phyloP scores from a whole-genome alignment of 2,888 invertebrate genomes.

The Cylloceria caligata region DNA sequence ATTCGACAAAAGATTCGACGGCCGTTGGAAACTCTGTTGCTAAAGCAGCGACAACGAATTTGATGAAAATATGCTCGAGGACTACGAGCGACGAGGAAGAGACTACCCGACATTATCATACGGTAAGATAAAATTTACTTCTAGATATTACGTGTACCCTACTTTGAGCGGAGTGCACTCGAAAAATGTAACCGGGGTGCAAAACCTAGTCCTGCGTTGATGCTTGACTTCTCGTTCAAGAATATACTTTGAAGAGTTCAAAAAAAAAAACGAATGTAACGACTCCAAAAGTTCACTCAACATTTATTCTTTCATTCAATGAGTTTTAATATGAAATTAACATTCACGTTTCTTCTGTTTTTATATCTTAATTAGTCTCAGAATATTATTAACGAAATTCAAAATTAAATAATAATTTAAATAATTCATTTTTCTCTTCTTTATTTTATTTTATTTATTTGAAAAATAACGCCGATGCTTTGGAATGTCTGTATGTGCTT shows the following conservation, averaged over 20 bases:
- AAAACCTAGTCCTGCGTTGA: conserved; percentile 3
- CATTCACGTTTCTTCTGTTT: background rate
- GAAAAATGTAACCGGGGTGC: conserved; percentile 26
- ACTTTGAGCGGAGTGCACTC: conserved; percentile 12
- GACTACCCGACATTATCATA: background rate
- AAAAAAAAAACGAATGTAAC: conserved; percentile 17
- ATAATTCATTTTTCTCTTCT: background rate
- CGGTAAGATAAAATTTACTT: conserved; percentile 5
- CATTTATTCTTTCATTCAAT: background rate
- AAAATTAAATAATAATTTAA: background rate
- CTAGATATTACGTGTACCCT: conserved; percentile 11
- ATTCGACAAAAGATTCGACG: background rate
- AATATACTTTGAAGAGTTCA: conserved; percentile 3
- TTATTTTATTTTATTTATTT: background rate
- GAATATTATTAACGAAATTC: background rate
- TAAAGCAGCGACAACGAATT: background rate
- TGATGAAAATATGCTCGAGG: background rate
- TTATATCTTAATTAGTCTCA: background rate
- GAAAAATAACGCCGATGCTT: background rate
- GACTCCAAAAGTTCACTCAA: background rate
- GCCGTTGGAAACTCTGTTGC: background rate
- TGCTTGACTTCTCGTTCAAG: conserved; percentile 1
- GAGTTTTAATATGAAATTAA: background rate
- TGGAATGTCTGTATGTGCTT: background rate
- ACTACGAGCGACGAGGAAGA: background rate